These are phyloP conservation scores for Notothenia rossii DNA, from an alignment of 2,113 vertebrate genomes.

Conservation along the genomic window DNA sequence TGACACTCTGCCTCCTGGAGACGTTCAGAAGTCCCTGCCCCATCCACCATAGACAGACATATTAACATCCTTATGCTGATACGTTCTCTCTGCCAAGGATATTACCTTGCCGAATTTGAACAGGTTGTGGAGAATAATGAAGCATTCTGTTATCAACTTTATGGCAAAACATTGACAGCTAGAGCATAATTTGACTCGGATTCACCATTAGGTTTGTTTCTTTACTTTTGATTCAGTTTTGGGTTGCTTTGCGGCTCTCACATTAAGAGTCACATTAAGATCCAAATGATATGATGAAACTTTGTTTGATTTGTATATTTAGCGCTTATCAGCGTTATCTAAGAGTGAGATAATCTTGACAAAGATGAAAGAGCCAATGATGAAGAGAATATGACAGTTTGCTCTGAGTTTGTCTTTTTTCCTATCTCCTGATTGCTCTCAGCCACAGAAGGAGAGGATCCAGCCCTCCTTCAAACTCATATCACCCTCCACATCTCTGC, in stretches of 20 bases:
- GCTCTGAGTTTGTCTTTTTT: constrained; percentile 28
- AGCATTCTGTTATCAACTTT: constrained; percentile 23
- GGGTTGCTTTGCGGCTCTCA: background rate
- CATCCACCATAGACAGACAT: constrained; percentile 33
- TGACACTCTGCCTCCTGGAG: constrained; percentile 51
- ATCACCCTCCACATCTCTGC: constrained; percentile 60
- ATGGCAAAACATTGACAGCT: background rate
- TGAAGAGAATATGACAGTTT: constrained; percentile 38
- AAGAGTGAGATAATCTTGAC: constrained; percentile 32
- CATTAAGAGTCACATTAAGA: constrained; percentile 22
- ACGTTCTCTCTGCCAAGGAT: constrained; percentile 30
- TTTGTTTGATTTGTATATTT: constrained; percentile 37
- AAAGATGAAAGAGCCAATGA: constrained; percentile 46
- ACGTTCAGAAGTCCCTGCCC: constrained; percentile 25
- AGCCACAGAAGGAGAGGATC: constrained; percentile 43
- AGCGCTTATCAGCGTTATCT: constrained; percentile 5
- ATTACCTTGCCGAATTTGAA: constrained; percentile 25
- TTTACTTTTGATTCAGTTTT: background rate
- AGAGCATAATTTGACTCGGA: background rate
- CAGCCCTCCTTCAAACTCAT: constrained; percentile 44
- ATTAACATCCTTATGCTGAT: constrained; percentile 43
- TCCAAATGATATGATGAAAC: constrained; percentile 6
- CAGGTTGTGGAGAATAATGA: constrained; percentile 38
- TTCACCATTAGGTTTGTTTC: background rate
- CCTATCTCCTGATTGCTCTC: constrained; percentile 39